Evolutionary conservation across 2,797 vertebrate species (phyloP), one percentile per base, ranked within the genome.

Genomic region (Pangasius sanitwongsei): DNA sequence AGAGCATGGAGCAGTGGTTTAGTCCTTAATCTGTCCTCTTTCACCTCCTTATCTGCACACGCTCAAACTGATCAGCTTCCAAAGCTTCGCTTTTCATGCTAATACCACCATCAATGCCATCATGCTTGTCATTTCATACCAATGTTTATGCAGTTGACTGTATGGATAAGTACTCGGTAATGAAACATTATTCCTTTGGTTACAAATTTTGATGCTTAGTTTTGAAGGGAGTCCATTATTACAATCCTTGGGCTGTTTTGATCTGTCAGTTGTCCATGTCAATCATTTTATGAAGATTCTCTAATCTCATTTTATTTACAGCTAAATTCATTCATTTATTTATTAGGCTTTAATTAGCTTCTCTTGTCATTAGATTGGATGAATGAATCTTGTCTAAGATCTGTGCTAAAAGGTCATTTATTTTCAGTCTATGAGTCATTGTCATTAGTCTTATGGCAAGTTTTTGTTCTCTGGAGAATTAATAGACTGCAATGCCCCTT

Each of bases 391-490:
- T 44, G 41, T 44, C 81, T 25, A 83, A 67, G 50, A 89, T 83
- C 57, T 37, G 78, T 41, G 25, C 44, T 82, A 75, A 83, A 86
- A 77, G 83, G 82, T 77, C 59, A 75, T 72, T 86, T 74, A 31
- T 6, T 89, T 86, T 70, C 7, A 63, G 80, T 90, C 44, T 81
- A 23, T 20, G 74, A 85, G 63, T 57, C 67, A 31, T 55, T 18
- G 1, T 59, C 25, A 88, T 89, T 87, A 8, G 28, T 81, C 83
- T 57, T 89, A 78, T 9, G 84, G 44, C 44, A 77, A 34, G 61
- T 63, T 91, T 87, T 55, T 78, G 77, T 81, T 78, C 31, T 11
- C 57, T 37, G 11, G 48, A 57, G 83, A 81, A 87, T 87, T 87
- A 90, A 72, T 53, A 88, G 77, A 44, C 57, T 70, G 82, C 69